These are phyloP conservation scores for Cosmorhoe ocellata DNA, from an alignment of 2,888 invertebrate genomes.

Conservation along the genomic window DNA sequence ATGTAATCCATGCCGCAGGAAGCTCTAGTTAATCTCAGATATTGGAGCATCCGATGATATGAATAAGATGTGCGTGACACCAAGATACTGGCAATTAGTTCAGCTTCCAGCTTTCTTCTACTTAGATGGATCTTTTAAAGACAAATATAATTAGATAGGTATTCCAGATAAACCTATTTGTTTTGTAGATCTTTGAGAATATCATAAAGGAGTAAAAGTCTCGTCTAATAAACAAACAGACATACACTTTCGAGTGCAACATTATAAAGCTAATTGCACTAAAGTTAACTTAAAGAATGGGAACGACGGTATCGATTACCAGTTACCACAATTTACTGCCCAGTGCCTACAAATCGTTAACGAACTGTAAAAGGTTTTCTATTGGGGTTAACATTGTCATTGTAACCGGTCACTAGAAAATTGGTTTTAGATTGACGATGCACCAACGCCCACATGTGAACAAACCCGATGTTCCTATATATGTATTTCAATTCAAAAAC, in stretches of 20 bases:
- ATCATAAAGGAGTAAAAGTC: no score
- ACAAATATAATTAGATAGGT: no score
- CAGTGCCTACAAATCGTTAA: constrained; percentile 37
- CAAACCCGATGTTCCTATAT: constrained; percentile 1
- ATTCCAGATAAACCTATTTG: no score
- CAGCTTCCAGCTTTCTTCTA: constrained; percentile 6
- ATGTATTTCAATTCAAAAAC: background rate
- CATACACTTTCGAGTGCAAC: background rate
- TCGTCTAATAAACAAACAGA: background rate
- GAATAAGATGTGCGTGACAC: constrained; percentile 13
- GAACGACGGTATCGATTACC: constrained; percentile 34
- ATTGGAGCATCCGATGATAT: constrained; percentile 11
- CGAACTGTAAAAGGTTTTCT: constrained; percentile 39
- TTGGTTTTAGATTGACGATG: constrained; percentile 28
- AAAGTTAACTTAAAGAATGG: constrained; percentile 37
- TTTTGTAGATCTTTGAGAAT: no score
- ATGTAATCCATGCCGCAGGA: constrained; percentile 9
- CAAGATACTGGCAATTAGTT: constrained; percentile 19
- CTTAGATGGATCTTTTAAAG: constrained; percentile 2
- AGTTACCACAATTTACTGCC: constrained; percentile 40
- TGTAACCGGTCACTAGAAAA: constrained; percentile 30
- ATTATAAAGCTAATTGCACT: constrained; percentile 23
- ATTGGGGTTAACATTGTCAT: constrained; percentile 41
- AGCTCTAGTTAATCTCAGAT: constrained; percentile 12
- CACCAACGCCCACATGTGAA: constrained; percentile 17